Percentiles rank a stretch among this genome's conserved stretches.
Conservation (phyloP, 2,888 invertebrate species). For the Leptodirus hochenwartii region DNA sequence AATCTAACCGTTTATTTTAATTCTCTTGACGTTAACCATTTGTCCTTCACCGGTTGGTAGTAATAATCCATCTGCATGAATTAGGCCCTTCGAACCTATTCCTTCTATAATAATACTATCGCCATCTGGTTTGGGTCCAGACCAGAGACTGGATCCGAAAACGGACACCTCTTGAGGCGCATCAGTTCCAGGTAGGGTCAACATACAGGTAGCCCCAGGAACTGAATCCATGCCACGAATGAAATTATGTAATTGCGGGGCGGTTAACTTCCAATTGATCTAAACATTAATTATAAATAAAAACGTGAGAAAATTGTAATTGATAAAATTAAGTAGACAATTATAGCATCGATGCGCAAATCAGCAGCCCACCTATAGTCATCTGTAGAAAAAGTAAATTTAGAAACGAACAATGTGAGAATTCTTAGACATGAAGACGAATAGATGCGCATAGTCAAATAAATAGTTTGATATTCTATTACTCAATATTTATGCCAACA, state of each 20-base stretch:
- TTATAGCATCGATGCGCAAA: no score
- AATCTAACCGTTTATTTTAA: conserved; percentile 21
- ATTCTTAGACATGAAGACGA: no score
- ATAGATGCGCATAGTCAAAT: no score
- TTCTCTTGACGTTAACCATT: conserved; percentile 35
- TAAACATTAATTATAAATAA: no score
- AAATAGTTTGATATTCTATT: no score
- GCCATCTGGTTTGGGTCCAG: conserved; percentile 32
- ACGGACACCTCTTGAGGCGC: conserved; percentile 49
- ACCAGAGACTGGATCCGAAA: conserved; percentile 67
- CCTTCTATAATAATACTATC: conserved; percentile 41
- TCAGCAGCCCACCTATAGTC: no score
- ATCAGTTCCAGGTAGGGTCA: conserved; percentile 21
- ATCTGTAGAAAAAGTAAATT: no score
- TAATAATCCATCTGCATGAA: conserved; percentile 64
- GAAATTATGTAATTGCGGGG: conserved; percentile 72
- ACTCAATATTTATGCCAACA: no score
- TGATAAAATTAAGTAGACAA: conserved; percentile 5
- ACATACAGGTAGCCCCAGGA: conserved; percentile 62
- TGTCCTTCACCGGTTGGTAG: conserved; percentile 66
- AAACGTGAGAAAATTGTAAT: conserved; percentile 9
- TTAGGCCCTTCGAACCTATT: conserved; percentile 38
- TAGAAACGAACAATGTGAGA: no score
- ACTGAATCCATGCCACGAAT: conserved; percentile 87
- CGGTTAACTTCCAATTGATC: conserved; percentile 54